phyloP scores from a whole-genome alignment of 1,140 invertebrate genomes.

The Drosophila lacteicornis region DNA sequence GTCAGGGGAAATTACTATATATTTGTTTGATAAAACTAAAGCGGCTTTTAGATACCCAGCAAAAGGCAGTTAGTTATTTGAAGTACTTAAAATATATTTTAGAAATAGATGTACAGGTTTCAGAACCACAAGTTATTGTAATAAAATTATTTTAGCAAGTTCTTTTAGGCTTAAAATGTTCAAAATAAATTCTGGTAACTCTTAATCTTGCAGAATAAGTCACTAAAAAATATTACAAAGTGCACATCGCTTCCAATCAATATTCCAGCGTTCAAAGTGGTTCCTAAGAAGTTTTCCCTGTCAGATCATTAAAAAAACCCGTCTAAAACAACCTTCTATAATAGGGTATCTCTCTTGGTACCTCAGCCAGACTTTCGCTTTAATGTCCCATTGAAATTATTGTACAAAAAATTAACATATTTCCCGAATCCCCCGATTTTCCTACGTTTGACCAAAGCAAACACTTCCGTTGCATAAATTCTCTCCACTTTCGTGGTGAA shows the following conservation, averaged over 20 bases:
- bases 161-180: too few relatives aligned
- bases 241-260: not conserved
- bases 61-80: not conserved
- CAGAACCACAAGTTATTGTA: too few relatives aligned
- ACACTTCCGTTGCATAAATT: conserved; percentile 52
- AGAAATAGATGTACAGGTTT: too few relatives aligned
- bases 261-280: not conserved
- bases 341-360: conserved; percentile 20
- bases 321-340: conserved; percentile 23
- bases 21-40: not conserved
- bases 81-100: not conserved
- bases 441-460: conserved; percentile 44
- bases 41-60: not conserved
- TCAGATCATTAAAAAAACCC: not conserved
- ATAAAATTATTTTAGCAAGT: too few relatives aligned
- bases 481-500: conserved; percentile 20
- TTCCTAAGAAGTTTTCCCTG: conserved; percentile 13
- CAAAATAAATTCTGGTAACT: too few relatives aligned
- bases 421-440: conserved; percentile 21
- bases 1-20: not conserved
- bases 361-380: conserved; percentile 5
- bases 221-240: not conserved
- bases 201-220: not conserved
- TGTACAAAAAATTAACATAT: conserved; percentile 49
- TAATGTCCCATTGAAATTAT: conserved; percentile 49